These are phyloP conservation scores for Ischnus inquisitorius DNA, from an alignment of 2,888 invertebrate genomes.

Conservation along the genomic window DNA sequence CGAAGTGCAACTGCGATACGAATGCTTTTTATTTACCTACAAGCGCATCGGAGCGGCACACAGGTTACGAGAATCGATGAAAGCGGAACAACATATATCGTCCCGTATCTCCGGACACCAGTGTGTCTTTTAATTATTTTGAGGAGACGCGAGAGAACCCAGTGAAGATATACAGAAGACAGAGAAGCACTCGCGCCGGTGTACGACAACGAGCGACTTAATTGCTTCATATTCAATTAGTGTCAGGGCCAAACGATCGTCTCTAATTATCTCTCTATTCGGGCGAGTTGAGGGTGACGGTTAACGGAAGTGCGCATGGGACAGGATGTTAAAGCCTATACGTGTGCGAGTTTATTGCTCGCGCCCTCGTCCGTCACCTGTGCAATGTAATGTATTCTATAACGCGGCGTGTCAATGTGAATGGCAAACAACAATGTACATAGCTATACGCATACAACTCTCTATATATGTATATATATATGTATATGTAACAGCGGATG, in stretches of 20 bases:
- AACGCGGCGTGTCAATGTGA: slow-evolving; percentile 16
- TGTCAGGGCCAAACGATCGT: slow-evolving; percentile 72
- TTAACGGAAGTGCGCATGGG: slow-evolving; percentile 53
- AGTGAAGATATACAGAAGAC: slow-evolving; percentile 32
- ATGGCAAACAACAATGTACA: neutral
- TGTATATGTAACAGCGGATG: neutral
- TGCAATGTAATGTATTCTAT: slow-evolving; percentile 28
- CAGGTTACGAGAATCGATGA: neutral
- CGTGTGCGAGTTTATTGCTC: neutral
- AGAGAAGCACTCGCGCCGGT: slow-evolving; percentile 27
- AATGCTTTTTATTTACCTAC: neutral
- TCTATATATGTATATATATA: slow-evolving; percentile 16
- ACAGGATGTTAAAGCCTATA: slow-evolving; percentile 28
- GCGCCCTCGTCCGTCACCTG: slow-evolving; percentile 12
- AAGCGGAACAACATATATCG: slow-evolving; percentile 39
- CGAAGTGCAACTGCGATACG: too few relatives aligned
- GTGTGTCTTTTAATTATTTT: slow-evolving; percentile 72
- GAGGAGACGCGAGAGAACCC: slow-evolving; percentile 53
- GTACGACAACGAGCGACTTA: slow-evolving; percentile 66
- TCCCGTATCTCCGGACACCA: slow-evolving; percentile 59
- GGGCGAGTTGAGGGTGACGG: slow-evolving; percentile 34
- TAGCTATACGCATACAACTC: slow-evolving; percentile 1
- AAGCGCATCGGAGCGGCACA: neutral
- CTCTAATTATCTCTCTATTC: slow-evolving; percentile 72
- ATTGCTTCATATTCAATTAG: slow-evolving; percentile 74